A percentile compares a stretch with the other conserved stretches of the same genome.
phyloP scores from a whole-genome alignment of 2,888 invertebrate species.

The Eupithecia tripunctaria region DNA sequence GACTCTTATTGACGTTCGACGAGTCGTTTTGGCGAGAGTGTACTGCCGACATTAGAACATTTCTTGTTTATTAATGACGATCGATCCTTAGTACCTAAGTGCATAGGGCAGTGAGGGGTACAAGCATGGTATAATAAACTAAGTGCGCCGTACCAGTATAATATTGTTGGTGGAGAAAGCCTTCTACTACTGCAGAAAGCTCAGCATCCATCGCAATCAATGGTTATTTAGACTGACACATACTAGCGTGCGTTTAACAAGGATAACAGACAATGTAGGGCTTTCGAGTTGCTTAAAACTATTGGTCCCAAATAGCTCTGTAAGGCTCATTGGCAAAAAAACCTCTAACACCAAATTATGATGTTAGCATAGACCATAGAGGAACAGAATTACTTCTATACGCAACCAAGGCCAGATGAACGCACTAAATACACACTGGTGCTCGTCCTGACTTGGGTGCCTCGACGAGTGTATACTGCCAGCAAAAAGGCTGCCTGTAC shows the following conservation, averaged over 20 bases:
- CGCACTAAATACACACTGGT: too few species aligned
- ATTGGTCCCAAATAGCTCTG: neutral
- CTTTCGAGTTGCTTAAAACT: neutral
- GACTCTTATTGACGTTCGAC: neutral
- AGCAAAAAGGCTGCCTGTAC: too few species aligned
- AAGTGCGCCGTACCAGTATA: neutral
- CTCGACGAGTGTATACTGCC: neutral
- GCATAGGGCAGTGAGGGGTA: neutral
- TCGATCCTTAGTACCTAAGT: too few species aligned
- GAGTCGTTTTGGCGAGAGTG: neutral
- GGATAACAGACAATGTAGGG: neutral
- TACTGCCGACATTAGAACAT: neutral
- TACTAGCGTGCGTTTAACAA: neutral
- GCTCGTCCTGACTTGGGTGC: neutral
- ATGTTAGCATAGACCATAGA: neutral
- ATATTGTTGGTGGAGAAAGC: neutral
- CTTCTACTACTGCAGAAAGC: neutral
- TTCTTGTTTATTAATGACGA: neutral
- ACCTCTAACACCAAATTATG: neutral
- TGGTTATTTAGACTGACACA: too few species aligned
- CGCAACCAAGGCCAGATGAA: too few species aligned
- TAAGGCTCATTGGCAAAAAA: slow-evolving; percentile 4
- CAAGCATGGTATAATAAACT: neutral
- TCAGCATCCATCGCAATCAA: neutral
- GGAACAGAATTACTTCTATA: neutral